Evolutionary conservation across 2,113 vertebrate genomes (phyloP).

Genomic region (Microtus oregoni): DNA sequence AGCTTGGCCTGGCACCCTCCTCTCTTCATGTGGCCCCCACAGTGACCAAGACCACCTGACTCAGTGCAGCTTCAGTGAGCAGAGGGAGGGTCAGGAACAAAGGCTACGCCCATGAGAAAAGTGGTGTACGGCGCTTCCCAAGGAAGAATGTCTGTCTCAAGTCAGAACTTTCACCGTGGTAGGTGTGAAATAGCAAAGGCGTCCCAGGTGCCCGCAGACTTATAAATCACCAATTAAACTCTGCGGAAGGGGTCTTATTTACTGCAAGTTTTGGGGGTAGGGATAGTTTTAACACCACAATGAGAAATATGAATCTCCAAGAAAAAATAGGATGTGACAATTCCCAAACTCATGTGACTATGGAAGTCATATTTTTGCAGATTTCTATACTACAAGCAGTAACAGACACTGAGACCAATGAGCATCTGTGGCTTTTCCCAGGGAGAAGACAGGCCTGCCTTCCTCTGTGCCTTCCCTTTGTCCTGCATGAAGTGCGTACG

Average conservation of each 20-base stretch:
- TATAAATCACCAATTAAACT: slow-evolving; percentile 63
- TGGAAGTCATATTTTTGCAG: neutral
- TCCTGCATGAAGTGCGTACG: fast-evolving
- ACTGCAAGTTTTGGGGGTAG: neutral
- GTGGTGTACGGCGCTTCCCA: slow-evolving; percentile 10
- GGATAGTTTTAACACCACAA: neutral
- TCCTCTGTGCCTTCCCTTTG: fast-evolving
- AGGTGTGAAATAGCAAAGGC: slow-evolving; percentile 69
- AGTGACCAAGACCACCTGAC: slow-evolving; percentile 6
- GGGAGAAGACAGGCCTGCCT: fast-evolving
- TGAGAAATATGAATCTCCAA: slow-evolving; percentile 34
- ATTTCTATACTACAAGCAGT: fast-evolving
- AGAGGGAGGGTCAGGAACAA: slow-evolving; percentile 19
- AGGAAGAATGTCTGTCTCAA: neutral
- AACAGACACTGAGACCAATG: neutral
- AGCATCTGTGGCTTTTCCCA: neutral
- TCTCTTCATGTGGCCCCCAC: neutral
- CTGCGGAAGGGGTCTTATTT: neutral
- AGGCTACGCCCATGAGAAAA: slow-evolving; percentile 63
- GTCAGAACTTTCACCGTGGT: neutral
- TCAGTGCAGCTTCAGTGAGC: neutral
- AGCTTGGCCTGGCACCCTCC: neutral
- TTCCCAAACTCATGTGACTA: slow-evolving; percentile 12
- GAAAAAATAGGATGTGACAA: neutral
- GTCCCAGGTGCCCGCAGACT: neutral